Conservation (phyloP, 2,888 invertebrate species). For the Drosophila kanekoi region DNA sequence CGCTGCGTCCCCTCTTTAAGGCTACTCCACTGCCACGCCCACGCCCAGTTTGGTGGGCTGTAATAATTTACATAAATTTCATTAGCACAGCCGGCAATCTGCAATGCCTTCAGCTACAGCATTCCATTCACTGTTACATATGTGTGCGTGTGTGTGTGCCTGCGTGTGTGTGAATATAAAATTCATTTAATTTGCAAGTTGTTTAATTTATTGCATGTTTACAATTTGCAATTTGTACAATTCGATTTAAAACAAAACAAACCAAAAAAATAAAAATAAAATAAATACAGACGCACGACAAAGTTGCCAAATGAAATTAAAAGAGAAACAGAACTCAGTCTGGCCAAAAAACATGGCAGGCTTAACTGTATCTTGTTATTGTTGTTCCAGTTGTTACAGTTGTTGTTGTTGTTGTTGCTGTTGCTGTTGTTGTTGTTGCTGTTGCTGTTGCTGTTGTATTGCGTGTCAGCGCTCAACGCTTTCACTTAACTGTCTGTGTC, state of each 20-base stretch:
- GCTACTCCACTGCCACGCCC: constrained; percentile 38
- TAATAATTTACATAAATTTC: constrained; percentile 81
- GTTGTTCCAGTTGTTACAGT: constrained; percentile 16
- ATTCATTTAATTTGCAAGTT: constrained; percentile 77
- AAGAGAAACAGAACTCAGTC: constrained; percentile 56
- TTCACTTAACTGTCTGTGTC: constrained; percentile 78
- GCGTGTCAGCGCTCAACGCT: constrained; percentile 77
- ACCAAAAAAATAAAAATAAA: constrained; percentile 3
- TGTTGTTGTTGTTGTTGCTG: constrained; percentile 23
- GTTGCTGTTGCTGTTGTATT: constrained; percentile 50
- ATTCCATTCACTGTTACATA: constrained; percentile 25
- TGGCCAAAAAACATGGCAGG: constrained; percentile 49
- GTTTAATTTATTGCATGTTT: constrained; percentile 80
- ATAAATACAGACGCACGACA: constrained; percentile 54
- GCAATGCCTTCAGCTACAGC: constrained; percentile 36
- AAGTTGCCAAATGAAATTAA: constrained; percentile 76
- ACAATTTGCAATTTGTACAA: constrained; percentile 81
- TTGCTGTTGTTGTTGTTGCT: constrained; percentile 31
- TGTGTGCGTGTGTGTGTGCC: constrained; percentile 17
- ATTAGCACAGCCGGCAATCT: constrained; percentile 69
- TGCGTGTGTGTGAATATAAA: constrained; percentile 54
- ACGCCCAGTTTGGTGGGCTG: constrained; percentile 32
- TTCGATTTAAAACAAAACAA: constrained; percentile 69
- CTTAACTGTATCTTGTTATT: constrained; percentile 47
- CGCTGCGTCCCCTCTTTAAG: constrained; percentile 19